Base-by-base conservation (phyloP, 2,888 invertebrate species). In the Acanthosepion esculentum region DNA sequence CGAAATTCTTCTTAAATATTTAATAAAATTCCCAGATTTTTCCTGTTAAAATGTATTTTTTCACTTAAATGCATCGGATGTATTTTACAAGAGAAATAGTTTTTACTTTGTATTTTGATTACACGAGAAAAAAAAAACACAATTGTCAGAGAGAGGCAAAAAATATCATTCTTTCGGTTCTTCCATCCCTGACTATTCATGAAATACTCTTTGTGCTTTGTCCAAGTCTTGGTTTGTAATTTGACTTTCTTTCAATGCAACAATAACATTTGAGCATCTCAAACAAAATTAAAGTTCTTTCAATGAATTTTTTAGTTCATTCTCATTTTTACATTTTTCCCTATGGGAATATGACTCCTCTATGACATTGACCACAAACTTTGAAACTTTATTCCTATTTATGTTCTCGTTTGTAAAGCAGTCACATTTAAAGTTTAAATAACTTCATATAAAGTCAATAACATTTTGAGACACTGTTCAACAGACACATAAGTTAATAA, bases 211-310 rank as follows among this genome's bases (percentile, higher is more conserved):
- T 78, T 15, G 8, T 78, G 10, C 33, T n/a, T 78, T 78, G n/a
- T 78, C 33, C 33, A 8, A 0, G 15, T 15, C 15, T 12, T n/a
- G 5, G n/a, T 33, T 78, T 78, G 12, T 33, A 78, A 78, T 78
- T 78, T 78, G n/a, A 15, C n/a, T 33, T 78, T 78, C 78, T 78
- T 78, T 78, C n/a, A 78, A 78, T n/a, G 12, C n/a, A 78, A 78
- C 78, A 78, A 78, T n/a, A 18, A 18, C 78, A 18, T 15, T 78
- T 78, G 78, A 15, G 15, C 78, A 33, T 33, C n/a, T n/a, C n/a
- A 78, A 33, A 33, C n/a, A 78, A 78, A 78, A n/a, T 78, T 78
- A 78, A 78, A 78, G n/a, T 78, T 78, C 78, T 78, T 78, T 78
- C n/a, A 78, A n/a, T n/a, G 15, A 78, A 78, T n/a, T 33, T 15